Percentiles rank a stretch among this genome's conserved stretches.
phyloP scores from a whole-genome alignment of 1,140 invertebrate species.

The Pantala flavescens region DNA sequence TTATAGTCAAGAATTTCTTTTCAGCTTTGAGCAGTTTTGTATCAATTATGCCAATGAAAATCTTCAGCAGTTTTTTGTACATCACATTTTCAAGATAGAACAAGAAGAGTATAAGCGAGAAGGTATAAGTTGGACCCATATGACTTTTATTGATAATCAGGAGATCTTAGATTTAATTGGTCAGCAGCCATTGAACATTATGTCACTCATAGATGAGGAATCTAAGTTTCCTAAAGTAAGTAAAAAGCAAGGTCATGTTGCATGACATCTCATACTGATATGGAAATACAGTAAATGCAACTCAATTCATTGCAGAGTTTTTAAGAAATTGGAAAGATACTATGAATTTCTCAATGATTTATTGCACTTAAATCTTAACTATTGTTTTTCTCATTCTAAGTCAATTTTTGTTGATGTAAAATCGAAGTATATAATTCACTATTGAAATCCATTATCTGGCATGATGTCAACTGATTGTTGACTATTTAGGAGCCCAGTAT shows the following conservation, averaged over 20 bases:
- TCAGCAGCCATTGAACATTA: conserved; percentile 74
- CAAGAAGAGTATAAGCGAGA: conserved; percentile 87
- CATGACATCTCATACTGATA: not conserved
- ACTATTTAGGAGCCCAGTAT: too few relatives aligned
- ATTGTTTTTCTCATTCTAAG: too few relatives aligned
- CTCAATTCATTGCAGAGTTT: not conserved
- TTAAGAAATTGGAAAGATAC: not conserved
- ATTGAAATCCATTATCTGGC: too few relatives aligned
- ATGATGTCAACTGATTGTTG: too few relatives aligned
- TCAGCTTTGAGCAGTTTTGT: conserved; percentile 90
- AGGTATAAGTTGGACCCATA: conserved; percentile 83
- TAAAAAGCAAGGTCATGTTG: not conserved
- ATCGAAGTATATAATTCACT: too few relatives aligned
- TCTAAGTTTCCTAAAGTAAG: conserved; percentile 82
- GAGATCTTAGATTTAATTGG: conserved; percentile 83
- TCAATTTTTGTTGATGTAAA: too few relatives aligned
- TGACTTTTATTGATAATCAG: conserved; percentile 90
- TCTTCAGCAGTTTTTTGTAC: conserved; percentile 92
- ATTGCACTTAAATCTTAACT: not conserved
- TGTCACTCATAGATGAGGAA: conserved; percentile 90
- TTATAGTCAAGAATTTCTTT: conserved; percentile 18
- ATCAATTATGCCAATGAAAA: conserved; percentile 98
- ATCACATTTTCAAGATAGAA: conserved; percentile 92
- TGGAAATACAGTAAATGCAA: not conserved
- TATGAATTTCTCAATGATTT: not conserved